phyloP scores from a whole-genome alignment of 2,797 vertebrate genomes.

The Megalops cyprinoides region DNA sequence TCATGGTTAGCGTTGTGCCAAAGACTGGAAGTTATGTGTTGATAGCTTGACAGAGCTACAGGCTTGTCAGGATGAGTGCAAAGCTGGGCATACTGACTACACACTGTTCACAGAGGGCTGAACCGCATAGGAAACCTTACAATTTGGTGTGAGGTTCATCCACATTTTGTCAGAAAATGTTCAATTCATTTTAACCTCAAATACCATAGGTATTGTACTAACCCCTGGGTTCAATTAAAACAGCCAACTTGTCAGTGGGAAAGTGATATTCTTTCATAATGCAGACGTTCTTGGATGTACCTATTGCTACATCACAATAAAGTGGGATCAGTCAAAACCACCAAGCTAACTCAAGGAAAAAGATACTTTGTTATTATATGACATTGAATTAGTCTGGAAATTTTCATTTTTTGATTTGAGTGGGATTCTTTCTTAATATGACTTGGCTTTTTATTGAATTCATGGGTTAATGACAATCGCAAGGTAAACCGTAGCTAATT shows the following conservation, averaged over 20 bases:
- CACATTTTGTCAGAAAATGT: not conserved
- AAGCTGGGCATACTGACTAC: slow-evolving; percentile 1
- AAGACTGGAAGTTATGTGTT: slow-evolving; percentile 53
- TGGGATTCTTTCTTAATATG: not conserved
- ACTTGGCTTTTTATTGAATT: not conserved
- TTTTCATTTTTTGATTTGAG: slow-evolving; percentile 24
- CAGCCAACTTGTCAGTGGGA: too few relatives aligned
- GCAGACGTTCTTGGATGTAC: not conserved
- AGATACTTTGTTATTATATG: not conserved
- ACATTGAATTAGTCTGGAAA: not conserved
- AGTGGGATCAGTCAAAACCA: not conserved
- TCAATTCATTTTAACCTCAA: too few relatives aligned
- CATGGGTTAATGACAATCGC: too few relatives aligned
- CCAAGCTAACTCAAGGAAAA: not conserved
- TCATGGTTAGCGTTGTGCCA: slow-evolving; percentile 33
- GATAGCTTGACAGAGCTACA: slow-evolving; percentile 39
- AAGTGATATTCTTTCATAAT: too few relatives aligned
- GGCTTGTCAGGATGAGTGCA: slow-evolving; percentile 21
- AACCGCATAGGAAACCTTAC: not conserved
- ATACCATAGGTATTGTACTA: too few relatives aligned
- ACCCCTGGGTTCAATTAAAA: too few relatives aligned
- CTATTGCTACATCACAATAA: not conserved
- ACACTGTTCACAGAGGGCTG: not conserved
- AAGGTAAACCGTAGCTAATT: too few relatives aligned
- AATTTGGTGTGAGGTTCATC: slow-evolving; percentile 21